Evolutionary conservation across 2,797 vertebrate genomes (phyloP), one percentile per base, ranked within the genome.

Genomic region (Parotocinclus haroldoi): DNA sequence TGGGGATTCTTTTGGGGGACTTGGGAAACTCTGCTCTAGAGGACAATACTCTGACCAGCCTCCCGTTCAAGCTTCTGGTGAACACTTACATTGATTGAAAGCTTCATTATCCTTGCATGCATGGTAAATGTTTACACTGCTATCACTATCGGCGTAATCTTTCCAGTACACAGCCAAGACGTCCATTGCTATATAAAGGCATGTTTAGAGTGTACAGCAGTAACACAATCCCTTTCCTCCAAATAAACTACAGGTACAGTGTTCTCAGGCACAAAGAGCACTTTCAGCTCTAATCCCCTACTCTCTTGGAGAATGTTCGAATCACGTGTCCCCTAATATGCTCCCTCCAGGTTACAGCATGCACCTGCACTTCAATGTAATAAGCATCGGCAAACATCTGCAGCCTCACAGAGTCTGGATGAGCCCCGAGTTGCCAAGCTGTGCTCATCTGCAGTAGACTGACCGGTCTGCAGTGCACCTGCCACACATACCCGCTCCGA

Each of bases 301-400:
- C 13, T 16, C 48, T 50, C 14, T 5, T n/a, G 38, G 62, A 17
- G 3, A 55, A 54, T n/a, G 42, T 55, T 51, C 38, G 1, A n/a
- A 3, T 56, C 58, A 60, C 9, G 14, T 74, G 46, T 18, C 1
- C 27, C 57, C 46, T 42, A 69, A 66, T 50, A 2, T 5, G 49
- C 56, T 61, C 59, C 52, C 69, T 66, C 18, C 16, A 48, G 48
- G 53, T 37, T 58, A 16, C 10, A 66, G 48, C 10, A 4, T 48
- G 63, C 56, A 73, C 63, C 56, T 64, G 59, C 14, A 13, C 17
- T 71, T 44, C 13, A 40, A 12, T 56, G 27, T 19, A 39, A 27
- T 53, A 9, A 9, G 19, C 60, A 36, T 19, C 58, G 3, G 50
- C 40, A 73, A 59, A 61, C 61, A 53, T 39, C 40, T 39, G 11